Evolutionary conservation across 2,797 vertebrate species (phyloP).

Genomic region (Podarcis siculus): DNA sequence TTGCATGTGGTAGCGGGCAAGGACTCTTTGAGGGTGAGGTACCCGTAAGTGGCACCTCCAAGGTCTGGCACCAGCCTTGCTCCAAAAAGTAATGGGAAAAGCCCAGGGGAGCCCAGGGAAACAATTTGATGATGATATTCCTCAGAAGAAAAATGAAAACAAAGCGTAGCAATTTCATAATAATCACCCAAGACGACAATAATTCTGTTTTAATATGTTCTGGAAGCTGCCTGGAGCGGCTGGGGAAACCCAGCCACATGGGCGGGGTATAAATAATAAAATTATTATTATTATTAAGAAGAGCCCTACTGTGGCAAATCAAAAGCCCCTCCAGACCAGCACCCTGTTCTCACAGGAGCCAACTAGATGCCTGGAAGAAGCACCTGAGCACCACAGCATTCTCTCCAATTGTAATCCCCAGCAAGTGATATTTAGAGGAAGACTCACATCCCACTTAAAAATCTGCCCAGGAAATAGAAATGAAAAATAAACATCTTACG

Average conservation of each 20-base stretch:
- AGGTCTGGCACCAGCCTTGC: neutral
- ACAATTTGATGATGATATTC: neutral
- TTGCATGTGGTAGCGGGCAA: too few species aligned
- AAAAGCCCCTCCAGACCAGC: neutral
- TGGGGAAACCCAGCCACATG: too few species aligned
- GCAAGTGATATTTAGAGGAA: too few species aligned
- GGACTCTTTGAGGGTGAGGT: too few species aligned
- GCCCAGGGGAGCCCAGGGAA: neutral
- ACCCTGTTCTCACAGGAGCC: neutral
- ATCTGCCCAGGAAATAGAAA: neutral
- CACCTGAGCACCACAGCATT: neutral
- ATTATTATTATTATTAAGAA: too few species aligned
- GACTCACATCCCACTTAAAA: neutral
- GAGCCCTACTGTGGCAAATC: neutral
- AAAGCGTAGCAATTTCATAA: neutral
- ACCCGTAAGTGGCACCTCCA: too few species aligned
- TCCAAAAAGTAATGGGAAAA: neutral
- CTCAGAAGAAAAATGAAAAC: neutral
- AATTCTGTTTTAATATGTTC: neutral
- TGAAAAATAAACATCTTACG: constrained; percentile 7
- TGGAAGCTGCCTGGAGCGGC: too few species aligned
- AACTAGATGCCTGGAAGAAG: neutral
- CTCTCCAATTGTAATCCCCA: neutral
- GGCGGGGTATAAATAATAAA: too few species aligned
- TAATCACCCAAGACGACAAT: neutral